Conservation (phyloP, 2,797 vertebrate species). For the Glyptemys insculpta region DNA sequence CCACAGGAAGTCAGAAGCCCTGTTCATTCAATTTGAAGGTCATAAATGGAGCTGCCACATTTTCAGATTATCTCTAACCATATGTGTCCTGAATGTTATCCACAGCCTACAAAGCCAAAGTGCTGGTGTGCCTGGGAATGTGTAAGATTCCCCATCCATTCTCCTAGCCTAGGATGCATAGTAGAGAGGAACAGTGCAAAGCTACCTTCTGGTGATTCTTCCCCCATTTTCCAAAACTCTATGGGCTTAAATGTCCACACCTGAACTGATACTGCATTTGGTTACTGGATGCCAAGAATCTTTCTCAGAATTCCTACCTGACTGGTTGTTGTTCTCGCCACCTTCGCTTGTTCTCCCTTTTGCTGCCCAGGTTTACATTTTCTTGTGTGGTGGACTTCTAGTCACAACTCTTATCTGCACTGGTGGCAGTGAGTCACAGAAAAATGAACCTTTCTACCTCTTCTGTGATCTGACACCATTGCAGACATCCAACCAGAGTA, state of each 20-base stretch:
- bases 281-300: not conserved
- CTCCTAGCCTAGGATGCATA: not conserved
- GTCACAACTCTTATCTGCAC: not conserved
- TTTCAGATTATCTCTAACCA: conserved; percentile 43
- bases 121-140: conserved; percentile 1
- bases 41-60: conserved; percentile 28
- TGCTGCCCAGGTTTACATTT: not conserved
- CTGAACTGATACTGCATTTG: conserved; percentile 4
- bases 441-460: conserved; percentile 4
- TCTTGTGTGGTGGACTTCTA: not conserved
- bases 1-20: not conserved
- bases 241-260: not conserved
- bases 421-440: not conserved
- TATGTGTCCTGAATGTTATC: not conserved
- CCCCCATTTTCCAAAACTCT: not conserved
- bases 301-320: not conserved
- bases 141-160: not conserved
- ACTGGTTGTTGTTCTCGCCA: not conserved
- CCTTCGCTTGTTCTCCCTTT: not conserved
- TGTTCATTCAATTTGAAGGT: conserved; percentile 30
- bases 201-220: rapidly evolving
- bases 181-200: not conserved
- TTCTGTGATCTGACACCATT: conserved; percentile 64
- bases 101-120: not conserved
- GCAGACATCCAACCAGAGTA: conserved; percentile 56